phyloP scores from a whole-genome alignment of 2,113 vertebrate genomes.

The Tapirus terrestris region DNA sequence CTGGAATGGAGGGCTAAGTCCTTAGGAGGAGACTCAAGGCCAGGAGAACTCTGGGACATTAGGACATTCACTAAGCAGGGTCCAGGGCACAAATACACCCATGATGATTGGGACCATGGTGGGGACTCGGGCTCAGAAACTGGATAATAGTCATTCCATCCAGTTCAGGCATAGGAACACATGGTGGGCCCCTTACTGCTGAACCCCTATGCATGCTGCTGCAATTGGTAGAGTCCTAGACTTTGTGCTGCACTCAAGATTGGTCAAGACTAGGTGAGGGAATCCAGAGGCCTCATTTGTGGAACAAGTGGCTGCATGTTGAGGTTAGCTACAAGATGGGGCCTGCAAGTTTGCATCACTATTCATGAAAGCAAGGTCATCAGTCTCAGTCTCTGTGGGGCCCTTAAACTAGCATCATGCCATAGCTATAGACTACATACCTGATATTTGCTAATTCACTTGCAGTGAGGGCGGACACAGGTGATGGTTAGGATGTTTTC shows the following conservation, averaged over 20 bases:
- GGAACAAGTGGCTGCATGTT: neutral
- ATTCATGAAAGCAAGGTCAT: neutral
- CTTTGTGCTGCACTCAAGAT: neutral
- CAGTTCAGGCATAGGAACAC: neutral
- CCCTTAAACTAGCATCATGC: neutral
- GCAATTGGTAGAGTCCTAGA: neutral
- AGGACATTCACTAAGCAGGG: neutral
- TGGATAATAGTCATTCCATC: neutral
- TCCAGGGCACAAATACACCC: neutral
- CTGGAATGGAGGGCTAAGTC: neutral
- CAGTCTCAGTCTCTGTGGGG: neutral
- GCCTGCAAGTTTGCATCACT: neutral
- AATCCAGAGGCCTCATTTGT: neutral
- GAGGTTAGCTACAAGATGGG: neutral
- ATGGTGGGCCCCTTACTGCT: neutral
- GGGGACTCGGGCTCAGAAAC: neutral
- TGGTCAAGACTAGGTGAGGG: neutral
- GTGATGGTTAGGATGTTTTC: neutral
- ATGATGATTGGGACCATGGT: neutral
- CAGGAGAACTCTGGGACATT: too few species aligned
- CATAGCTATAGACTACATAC: neutral
- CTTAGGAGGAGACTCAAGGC: neutral
- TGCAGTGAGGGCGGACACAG: neutral
- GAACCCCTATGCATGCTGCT: neutral
- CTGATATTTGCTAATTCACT: neutral